These are phyloP conservation scores for Malthinus flaveolus DNA, from an alignment of 2,888 invertebrate genomes.

Conservation along the genomic window DNA sequence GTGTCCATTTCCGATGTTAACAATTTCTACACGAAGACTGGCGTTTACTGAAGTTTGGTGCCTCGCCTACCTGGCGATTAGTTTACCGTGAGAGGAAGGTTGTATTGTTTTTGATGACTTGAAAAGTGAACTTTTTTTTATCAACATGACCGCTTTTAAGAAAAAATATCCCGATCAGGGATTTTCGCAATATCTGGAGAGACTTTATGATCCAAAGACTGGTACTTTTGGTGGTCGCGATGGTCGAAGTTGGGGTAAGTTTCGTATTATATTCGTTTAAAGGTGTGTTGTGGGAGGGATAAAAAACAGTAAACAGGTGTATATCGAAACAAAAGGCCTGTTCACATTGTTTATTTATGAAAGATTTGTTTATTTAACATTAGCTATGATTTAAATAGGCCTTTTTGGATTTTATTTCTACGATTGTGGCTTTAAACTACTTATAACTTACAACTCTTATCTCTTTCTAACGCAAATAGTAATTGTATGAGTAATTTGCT, in stretches of 20 bases:
- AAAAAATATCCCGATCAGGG: neutral
- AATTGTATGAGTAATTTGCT: no score
- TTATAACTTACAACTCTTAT: neutral
- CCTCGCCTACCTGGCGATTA: conserved; percentile 26
- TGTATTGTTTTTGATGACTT: conserved; percentile 12
- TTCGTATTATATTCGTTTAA: neutral
- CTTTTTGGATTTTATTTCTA: no score
- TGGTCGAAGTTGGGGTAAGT: conserved; percentile 69
- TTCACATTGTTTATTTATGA: conserved; percentile 1
- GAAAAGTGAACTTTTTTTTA: neutral
- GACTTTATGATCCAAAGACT: conserved; percentile 60
- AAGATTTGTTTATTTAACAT: no score
- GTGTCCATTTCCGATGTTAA: conserved; percentile 4
- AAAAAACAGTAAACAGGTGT: conserved; percentile 6
- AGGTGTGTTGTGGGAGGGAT: neutral
- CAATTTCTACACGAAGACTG: conserved; percentile 6
- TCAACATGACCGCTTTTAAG: conserved; percentile 17
- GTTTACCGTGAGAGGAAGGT: conserved; percentile 5
- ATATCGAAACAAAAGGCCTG: neutral
- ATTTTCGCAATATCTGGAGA: neutral
- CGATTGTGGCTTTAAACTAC: no score
- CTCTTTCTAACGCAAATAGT: neutral
- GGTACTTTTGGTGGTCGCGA: conserved; percentile 66
- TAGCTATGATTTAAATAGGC: no score
- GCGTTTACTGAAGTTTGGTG: conserved; percentile 5